Conservation (phyloP, 2,888 invertebrate species). For the Dryobotodes eremita region DNA sequence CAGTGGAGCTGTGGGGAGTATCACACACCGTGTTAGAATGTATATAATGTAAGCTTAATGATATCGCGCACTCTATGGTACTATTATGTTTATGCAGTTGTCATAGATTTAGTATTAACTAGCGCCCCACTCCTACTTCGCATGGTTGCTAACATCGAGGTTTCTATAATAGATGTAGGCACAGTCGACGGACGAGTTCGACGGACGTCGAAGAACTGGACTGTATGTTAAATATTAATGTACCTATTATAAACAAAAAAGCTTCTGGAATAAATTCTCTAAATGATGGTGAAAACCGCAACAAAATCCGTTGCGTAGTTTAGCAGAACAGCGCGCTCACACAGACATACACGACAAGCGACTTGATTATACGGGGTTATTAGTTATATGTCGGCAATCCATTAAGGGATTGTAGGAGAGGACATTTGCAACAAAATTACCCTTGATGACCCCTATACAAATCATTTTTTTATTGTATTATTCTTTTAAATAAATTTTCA, state of each 20-base stretch:
- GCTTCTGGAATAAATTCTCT: background rate
- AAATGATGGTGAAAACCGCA: too few species aligned
- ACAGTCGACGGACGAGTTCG: too few species aligned
- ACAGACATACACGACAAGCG: background rate
- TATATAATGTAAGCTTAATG: background rate
- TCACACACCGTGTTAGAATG: background rate
- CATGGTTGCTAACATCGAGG: background rate
- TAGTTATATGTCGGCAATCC: too few species aligned
- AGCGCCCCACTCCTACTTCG: too few species aligned
- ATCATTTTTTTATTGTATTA: too few species aligned
- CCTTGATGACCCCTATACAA: too few species aligned
- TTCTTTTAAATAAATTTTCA: too few species aligned
- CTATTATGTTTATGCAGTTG: background rate
- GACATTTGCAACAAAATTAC: too few species aligned
- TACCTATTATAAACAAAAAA: background rate
- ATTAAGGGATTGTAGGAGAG: too few species aligned
- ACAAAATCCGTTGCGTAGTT: background rate
- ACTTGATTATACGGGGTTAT: background rate
- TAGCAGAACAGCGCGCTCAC: background rate
- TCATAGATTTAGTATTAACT: background rate
- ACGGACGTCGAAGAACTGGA: too few species aligned
- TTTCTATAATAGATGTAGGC: background rate
- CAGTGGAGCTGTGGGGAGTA: slow-evolving; percentile 14
- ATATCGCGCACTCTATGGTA: background rate
- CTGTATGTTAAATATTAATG: background rate